phyloP scores from a whole-genome alignment of 2,888 invertebrate genomes.

The Ophion ventricosus region DNA sequence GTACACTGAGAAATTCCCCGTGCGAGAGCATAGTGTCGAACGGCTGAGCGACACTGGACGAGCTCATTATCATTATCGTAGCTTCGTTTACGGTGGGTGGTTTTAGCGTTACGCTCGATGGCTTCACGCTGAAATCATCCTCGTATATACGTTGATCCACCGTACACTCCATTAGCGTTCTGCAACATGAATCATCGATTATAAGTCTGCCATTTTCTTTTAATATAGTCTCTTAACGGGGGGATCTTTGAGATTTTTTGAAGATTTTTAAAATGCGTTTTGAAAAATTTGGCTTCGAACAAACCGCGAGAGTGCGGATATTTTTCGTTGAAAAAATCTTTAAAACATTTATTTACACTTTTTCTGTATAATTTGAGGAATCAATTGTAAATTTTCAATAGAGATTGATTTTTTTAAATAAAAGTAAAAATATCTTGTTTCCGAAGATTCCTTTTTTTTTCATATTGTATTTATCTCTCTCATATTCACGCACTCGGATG shows the following conservation, averaged over 20 bases:
- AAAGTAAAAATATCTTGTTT: too few relatives aligned
- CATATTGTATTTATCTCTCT: neutral
- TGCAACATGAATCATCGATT: slow-evolving; percentile 10
- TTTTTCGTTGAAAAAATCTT: too few relatives aligned
- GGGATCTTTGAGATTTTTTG: too few relatives aligned
- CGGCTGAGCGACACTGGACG: slow-evolving; percentile 72
- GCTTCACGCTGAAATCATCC: slow-evolving; percentile 71
- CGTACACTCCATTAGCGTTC: slow-evolving; percentile 60
- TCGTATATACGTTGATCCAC: slow-evolving; percentile 46
- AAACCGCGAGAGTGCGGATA: too few relatives aligned
- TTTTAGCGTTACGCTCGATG: slow-evolving; percentile 68
- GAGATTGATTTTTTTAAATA: too few relatives aligned
- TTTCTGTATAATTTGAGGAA: too few relatives aligned
- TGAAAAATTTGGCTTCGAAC: too few relatives aligned
- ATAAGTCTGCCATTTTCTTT: neutral
- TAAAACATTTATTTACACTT: too few relatives aligned
- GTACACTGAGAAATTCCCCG: slow-evolving; percentile 70
- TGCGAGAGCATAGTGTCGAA: slow-evolving; percentile 74
- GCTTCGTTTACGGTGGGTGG: slow-evolving; percentile 73
- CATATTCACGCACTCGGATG: slow-evolving; percentile 71
- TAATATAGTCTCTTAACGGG: neutral
- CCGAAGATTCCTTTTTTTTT: neutral
- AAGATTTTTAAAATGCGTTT: too few relatives aligned
- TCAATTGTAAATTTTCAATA: too few relatives aligned
- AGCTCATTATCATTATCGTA: slow-evolving; percentile 71